phyloP scores from a whole-genome alignment of 1,140 invertebrate genomes.

The Sitophilus oryzae region DNA sequence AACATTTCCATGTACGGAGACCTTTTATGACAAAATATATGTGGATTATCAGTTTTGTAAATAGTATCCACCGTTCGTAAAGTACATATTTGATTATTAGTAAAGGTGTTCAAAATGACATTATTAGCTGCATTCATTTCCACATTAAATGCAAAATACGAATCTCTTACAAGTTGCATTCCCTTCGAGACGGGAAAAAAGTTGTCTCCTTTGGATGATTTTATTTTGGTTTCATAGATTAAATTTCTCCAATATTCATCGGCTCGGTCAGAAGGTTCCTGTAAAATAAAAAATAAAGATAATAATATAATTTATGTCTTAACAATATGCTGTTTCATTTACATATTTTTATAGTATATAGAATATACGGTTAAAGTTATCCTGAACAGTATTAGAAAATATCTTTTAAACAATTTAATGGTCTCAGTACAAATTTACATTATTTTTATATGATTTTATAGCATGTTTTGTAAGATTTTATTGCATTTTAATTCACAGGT shows the following conservation, averaged over 20 bases:
- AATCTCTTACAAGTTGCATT: slow-evolving; percentile 48
- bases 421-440: too few relatives aligned
- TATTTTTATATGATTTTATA: too few relatives aligned
- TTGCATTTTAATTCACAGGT: too few relatives aligned
- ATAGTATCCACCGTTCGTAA: not conserved
- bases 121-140: slow-evolving; percentile 53
- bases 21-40: not conserved
- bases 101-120: slow-evolving; percentile 53
- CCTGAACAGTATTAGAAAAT: too few relatives aligned
- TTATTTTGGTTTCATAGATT: slow-evolving; percentile 54
- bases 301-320: too few relatives aligned
- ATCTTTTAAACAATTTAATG: too few relatives aligned
- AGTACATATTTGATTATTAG: slow-evolving; percentile 56
- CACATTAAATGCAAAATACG: slow-evolving; percentile 57
- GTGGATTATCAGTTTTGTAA: not conserved
- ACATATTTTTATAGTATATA: too few relatives aligned
- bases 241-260: slow-evolving; percentile 51
- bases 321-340: too few relatives aligned
- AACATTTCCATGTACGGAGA: not conserved
- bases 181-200: slow-evolving; percentile 54
- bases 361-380: too few relatives aligned
- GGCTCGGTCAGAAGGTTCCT: slow-evolving; percentile 1
- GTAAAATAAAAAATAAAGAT: slow-evolving; percentile 1
- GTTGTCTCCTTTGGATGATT: slow-evolving; percentile 47
- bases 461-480: too few relatives aligned